Conservation (phyloP, 2,888 invertebrate genomes). For the Drosophila differens region DNA sequence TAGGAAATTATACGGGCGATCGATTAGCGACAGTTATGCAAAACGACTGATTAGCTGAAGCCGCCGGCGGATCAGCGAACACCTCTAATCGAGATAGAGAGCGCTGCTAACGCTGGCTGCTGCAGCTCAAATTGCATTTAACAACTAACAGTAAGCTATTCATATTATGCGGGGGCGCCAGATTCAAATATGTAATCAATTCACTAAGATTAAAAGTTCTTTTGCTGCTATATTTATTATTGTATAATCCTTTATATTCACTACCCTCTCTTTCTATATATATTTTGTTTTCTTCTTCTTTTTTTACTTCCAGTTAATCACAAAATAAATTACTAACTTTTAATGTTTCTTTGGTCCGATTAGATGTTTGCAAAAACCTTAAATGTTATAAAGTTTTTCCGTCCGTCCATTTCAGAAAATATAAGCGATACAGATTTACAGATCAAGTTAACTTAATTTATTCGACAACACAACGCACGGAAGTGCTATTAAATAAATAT, state of each 20-base stretch:
- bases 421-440: neutral
- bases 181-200: neutral
- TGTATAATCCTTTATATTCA: neutral
- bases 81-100: neutral
- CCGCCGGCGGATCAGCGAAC: neutral
- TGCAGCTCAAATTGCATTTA: neutral
- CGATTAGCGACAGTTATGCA: neutral
- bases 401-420: neutral
- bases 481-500: too few species aligned
- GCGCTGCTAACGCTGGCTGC: neutral
- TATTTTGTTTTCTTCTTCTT: neutral
- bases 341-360: too few species aligned
- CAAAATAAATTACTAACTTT: neutral
- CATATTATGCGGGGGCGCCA: neutral
- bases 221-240: neutral
- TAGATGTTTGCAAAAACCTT: neutral
- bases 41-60: neutral
- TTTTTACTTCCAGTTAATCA: neutral
- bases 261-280: neutral
- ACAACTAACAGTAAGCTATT: neutral
- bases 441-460: neutral
- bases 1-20: neutral
- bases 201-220: neutral
- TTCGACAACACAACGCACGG: neutral
- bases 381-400: neutral